Evolutionary conservation across 1,140 invertebrate genomes (phyloP), one percentile per base, ranked within the genome.

Genomic region (Heterodera schachtii): DNA sequence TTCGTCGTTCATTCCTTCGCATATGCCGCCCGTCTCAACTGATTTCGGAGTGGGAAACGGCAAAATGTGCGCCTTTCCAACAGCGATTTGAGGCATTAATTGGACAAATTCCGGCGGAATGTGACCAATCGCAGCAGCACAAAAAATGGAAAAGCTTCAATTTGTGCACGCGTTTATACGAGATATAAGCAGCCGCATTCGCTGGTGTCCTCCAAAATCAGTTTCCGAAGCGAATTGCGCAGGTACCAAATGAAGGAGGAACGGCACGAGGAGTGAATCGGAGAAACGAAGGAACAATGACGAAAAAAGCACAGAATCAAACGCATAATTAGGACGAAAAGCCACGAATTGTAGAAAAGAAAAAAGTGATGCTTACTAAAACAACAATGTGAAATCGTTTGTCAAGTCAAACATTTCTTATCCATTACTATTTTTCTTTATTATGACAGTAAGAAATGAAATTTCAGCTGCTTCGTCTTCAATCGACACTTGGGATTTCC

Each of bases 131-230:
- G 57, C 57, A 4, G 16, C 4, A 13, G 9, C 57, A 60, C 0
- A 16, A 4, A 60, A 60, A 60, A 46, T 71, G 69, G 4, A 71
- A 46, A 71, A 71, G 69, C 21, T 16, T 46, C 31, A 31, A 71
- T 71, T 71, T 46, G 69, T 71, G 69, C 31, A 71, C 44, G 69
- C 69, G 11, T n/a, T 71, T n/a, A 71, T 71, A 3, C n/a, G n/a
- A n/a, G n/a, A n/a, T n/a, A n/a, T n/a, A n/a, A n/a, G n/a, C n/a
- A n/a, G n/a, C n/a, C n/a, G n/a, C n/a, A n/a, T n/a, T n/a, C n/a
- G n/a, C 69, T 31, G 9, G 3, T 71, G 8, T 71, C 69, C 4
- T n/a, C 69, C 3, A 71, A 21, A 71, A 43, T 71, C 21, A 43
- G 69, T 31, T 71, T 71, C 4, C 69, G 21, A 41, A 71, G 69